phyloP scores from a whole-genome alignment of 2,113 vertebrate genomes.

The Dendrocopos noguchii region DNA sequence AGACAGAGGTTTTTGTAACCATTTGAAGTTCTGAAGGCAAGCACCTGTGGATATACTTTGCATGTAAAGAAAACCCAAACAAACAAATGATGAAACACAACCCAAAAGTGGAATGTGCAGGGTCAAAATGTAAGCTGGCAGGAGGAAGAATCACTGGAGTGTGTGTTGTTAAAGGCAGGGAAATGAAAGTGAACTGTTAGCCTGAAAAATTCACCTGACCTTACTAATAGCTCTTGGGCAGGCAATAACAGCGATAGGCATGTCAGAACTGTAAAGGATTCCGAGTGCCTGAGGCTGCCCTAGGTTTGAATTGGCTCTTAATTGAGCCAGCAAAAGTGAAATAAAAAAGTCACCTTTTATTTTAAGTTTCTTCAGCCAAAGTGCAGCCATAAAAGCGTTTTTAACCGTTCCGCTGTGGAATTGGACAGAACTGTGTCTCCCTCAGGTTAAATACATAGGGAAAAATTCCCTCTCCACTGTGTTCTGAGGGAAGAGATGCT shows the following conservation, averaged over 20 bases:
- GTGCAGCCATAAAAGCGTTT: neutral
- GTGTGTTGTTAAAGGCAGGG: neutral
- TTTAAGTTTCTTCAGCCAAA: neutral
- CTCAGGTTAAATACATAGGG: neutral
- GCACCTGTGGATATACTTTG: no score
- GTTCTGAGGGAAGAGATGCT: neutral
- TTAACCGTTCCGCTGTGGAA: neutral
- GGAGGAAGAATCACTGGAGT: neutral
- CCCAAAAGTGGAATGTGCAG: neutral
- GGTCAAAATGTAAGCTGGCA: neutral
- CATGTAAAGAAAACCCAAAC: no score
- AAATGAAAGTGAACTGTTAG: neutral
- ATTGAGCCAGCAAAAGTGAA: neutral
- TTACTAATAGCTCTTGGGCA: neutral
- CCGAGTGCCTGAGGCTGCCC: neutral
- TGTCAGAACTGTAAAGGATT: neutral
- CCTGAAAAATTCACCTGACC: neutral
- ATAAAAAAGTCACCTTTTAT: neutral
- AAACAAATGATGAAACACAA: no score
- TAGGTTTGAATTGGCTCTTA: neutral
- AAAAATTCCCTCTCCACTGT: neutral
- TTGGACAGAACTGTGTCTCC: neutral
- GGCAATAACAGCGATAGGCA: neutral
- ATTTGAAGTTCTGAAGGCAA: neutral
- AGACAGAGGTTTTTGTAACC: fast-evolving